Percentiles rank a stretch among this genome's conserved stretches.
Evolutionary conservation across 2,113 vertebrate species (phyloP).

Genomic region (Polyodon spathula): DNA sequence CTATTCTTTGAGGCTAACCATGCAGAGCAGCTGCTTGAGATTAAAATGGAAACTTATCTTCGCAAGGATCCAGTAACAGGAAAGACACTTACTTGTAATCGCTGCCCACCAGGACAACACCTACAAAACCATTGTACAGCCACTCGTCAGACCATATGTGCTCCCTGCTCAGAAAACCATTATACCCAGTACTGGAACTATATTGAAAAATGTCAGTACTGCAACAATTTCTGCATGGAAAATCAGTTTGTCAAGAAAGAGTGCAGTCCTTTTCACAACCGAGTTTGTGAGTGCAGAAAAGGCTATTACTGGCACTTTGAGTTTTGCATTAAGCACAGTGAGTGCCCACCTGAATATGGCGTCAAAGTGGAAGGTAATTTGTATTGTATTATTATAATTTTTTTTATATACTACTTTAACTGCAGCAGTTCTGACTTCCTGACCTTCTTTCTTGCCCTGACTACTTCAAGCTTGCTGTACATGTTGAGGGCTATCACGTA

Average conservation of each 20-base stretch:
- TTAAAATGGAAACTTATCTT: conserved; percentile 21
- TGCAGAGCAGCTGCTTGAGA: neutral
- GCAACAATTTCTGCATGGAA: conserved; percentile 36
- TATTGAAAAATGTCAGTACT: conserved; percentile 51
- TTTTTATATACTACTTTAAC: neutral
- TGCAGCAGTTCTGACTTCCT: too few species aligned
- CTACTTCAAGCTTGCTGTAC: too few species aligned
- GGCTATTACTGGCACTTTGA: conserved; percentile 35
- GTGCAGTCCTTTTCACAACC: conserved; percentile 35
- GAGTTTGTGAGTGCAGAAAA: conserved; percentile 48
- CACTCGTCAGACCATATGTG: conserved; percentile 33
- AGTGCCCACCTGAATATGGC: conserved; percentile 35
- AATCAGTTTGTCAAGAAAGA: conserved; percentile 39
- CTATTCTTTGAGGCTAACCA: conserved; percentile 13
- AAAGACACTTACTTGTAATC: conserved; percentile 24
- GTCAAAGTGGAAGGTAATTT: conserved; percentile 36
- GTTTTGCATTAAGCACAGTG: conserved; percentile 37
- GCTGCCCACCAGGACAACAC: conserved; percentile 40
- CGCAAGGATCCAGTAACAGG: conserved; percentile 19
- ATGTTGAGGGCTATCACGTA: too few species aligned
- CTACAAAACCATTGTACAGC: conserved; percentile 35
- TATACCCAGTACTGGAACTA: conserved; percentile 55
- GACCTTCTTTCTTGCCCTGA: too few species aligned
- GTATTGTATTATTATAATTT: neutral
- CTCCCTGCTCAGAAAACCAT: conserved; percentile 20